A percentile compares a stretch with the other conserved stretches of the same genome.
Conservation (phyloP, 2,888 invertebrate genomes). For the Polydrusus cervinus region DNA sequence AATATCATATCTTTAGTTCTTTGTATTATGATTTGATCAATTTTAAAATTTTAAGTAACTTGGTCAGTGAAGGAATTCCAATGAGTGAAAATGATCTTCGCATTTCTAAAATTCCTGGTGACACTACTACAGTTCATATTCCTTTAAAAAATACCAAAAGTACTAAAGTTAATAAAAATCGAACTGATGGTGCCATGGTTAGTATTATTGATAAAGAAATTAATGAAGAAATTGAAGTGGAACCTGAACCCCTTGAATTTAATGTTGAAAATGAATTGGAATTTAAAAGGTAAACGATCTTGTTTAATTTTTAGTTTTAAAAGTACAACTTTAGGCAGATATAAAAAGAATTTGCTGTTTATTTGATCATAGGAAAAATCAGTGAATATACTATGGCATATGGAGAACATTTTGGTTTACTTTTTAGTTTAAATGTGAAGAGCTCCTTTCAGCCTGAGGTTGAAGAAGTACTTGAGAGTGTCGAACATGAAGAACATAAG, state of each 20-base stretch:
- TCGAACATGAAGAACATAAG: conserved; percentile 54
- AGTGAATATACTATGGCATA: too few species aligned
- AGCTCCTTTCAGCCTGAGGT: conserved; percentile 65
- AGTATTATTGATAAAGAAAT: not conserved
- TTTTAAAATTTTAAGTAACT: conserved; percentile 39
- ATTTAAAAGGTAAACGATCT: conserved; percentile 53
- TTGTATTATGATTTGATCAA: not conserved
- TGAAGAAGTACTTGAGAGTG: conserved; percentile 54
- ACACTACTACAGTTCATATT: not conserved
- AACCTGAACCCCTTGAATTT: not conserved
- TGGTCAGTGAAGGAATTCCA: conserved; percentile 39
- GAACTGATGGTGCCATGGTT: not conserved
- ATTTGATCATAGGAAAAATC: too few species aligned
- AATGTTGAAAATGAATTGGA: conserved; percentile 48
- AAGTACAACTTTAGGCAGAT: not conserved
- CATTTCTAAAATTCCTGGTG: not conserved
- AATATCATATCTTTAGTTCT: too few species aligned
- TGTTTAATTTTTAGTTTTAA: not conserved
- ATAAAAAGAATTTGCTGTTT: too few species aligned
- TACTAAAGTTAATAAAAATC: not conserved
- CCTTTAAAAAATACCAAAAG: not conserved
- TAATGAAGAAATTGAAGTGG: conserved; percentile 7
- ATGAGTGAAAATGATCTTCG: conserved; percentile 6
- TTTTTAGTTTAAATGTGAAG: conserved; percentile 36
- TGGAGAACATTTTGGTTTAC: too few species aligned